Base-by-base conservation (phyloP, 2,797 vertebrate genomes). In the Chaenodraco wilsoni region DNA sequence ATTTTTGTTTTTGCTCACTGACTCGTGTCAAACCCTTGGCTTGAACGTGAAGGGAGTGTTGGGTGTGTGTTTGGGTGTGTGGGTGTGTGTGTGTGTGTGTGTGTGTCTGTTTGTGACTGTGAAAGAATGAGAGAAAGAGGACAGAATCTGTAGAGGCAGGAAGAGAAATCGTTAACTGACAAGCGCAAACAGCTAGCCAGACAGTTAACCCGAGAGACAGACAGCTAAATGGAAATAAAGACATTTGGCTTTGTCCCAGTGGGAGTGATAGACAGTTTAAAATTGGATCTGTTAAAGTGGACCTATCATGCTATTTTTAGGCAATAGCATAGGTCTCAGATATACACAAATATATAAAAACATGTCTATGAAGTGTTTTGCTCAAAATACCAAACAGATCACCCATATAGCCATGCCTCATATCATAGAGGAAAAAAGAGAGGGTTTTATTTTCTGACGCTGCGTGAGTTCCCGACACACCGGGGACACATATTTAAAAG, bases 21-120 rank as follows among this genome's bases (percentile, higher is more conserved):
- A 89, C 86, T 91, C 76, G 52, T 87, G 87, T 89, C 74, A 68
- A 81, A 89, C 74, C 64, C 75, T 70, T 43, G 31, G 76, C 71
- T 69, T 79, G 76, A 37, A 83, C 7, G 41, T 51, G n/a, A 52
- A 72, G 68, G 59, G 66, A 64, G 65, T 57, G 64, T 17, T 44
- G 12, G 31, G 23, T 23, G 23, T 23, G 23, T 65, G 45, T 51
- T n/a, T n/a, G n/a, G 23, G 40, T 49, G 54, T 64, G 37, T 73
- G 62, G 61, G 52, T 76, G 54, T 16, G 55, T 76, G 61, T 6
- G 12, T 45, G 44, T 40, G 37, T 65, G 62, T 49, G 54, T 64
- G 37, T 73, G 58, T 64, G 52, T 76, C 50, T 16, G 55, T 76
- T 61, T 2, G 4, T 45, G 44, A n/a, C n/a, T 40, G 37, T 65